Evolutionary conservation across 2,797 vertebrate species (phyloP), one percentile per base, ranked within the genome.

Genomic region (Alfaro cultratus): DNA sequence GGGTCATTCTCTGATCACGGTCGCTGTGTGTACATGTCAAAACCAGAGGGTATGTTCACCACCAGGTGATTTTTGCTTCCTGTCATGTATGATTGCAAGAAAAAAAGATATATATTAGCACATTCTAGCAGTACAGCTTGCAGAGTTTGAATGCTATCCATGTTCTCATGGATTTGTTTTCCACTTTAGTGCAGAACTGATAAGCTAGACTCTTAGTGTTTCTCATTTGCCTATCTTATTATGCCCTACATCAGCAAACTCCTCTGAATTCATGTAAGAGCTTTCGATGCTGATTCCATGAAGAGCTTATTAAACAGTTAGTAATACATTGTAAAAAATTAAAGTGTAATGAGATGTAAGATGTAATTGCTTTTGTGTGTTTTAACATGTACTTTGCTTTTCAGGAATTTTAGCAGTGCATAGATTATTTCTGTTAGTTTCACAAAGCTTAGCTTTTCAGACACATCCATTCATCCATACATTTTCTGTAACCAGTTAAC

Each of bases 1-100:
- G 90, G 89, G 91, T 94, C 89, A 83, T 86, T 88, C 83, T 89
- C 73, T n/a, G 86, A 93, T 91, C 89, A 91, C 77, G 85, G 81
- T 9, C 67, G 41, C 47, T 71, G 71, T 68, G 77, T 45, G 67
- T 81, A 79, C 47, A 77, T 83, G 85, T 87, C 83, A 87, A 79
- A 72, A 76, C 23, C 57, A 62, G 80, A 86, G 70, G 73, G 74
- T 64, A 46, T 47, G 82, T 83, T 87, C 78, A 80, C 81, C 78
- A 75, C 77, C 83, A 57, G 75, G 53, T 81, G 74, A 70, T 77
- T 83, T 83, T 76, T 26, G 55, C 76, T 73, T 39, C 83, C 78
- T 77, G 80, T 76, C 75, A 79, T 57, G 31, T 84, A 64, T 74
- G 36, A 80, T 34, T 74, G 53, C 53, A 41, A 77, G 21, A 23